These are phyloP conservation scores for Malacoctenus gilli DNA, from an alignment of 2,797 vertebrate genomes.

Conservation along the genomic window DNA sequence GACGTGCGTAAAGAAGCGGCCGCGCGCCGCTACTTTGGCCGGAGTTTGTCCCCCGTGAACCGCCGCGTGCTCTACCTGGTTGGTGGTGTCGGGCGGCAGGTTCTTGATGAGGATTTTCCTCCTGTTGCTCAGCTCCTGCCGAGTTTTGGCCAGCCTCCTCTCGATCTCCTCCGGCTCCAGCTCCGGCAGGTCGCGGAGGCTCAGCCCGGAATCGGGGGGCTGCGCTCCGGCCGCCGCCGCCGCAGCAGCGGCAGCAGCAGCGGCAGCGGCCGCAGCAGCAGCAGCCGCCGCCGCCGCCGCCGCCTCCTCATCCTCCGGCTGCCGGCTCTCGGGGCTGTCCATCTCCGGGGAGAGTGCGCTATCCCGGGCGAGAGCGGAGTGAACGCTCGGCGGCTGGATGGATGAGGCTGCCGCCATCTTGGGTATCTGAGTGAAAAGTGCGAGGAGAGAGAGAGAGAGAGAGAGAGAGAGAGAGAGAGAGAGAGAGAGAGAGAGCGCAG, in stretches of 20 bases:
- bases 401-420: conserved; percentile 88
- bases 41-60: background rate
- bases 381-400: conserved; percentile 83
- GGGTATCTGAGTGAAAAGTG: conserved; percentile 78
- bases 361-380: conserved; percentile 73
- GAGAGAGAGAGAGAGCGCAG: background rate
- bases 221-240: conserved; percentile 55
- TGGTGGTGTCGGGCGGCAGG: conserved; percentile 90
- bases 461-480: conserved; percentile 46
- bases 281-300: no score
- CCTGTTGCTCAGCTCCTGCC: conserved; percentile 92
- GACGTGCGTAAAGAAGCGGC: background rate
- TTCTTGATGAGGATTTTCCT: conserved; percentile 95
- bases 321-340: conserved; percentile 77
- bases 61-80: conserved; percentile 83
- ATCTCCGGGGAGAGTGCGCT: conserved; percentile 75
- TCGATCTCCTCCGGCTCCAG: conserved; percentile 86
- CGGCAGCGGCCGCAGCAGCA: no score
- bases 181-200: conserved; percentile 78
- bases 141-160: conserved; percentile 87
- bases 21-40: conserved; percentile 19
- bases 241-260: no score
- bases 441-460: conserved; percentile 20
- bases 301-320: conserved; percentile 75
- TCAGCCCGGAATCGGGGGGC: conserved; percentile 67